These are phyloP conservation scores for Zaprionus capensis DNA, from an alignment of 1,140 invertebrate species.

Conservation along the genomic window DNA sequence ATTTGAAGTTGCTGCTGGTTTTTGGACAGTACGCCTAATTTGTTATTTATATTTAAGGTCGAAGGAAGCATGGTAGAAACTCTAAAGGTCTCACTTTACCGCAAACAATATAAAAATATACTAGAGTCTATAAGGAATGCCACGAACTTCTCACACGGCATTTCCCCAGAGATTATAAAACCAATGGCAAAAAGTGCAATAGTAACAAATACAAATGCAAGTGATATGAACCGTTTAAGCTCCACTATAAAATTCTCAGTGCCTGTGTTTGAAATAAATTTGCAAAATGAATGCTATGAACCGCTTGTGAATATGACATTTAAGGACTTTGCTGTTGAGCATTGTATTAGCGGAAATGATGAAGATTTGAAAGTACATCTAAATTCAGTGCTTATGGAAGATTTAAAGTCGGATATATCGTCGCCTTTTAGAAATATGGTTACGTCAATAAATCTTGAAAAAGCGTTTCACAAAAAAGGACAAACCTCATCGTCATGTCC, in stretches of 20 bases:
- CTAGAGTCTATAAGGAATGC: conserved; percentile 89
- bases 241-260: conserved; percentile 88
- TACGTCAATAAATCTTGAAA: conserved; percentile 87
- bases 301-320: conserved; percentile 91
- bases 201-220: conserved; percentile 29
- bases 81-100: conserved; percentile 92
- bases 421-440: conserved; percentile 93
- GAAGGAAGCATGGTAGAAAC: conserved; percentile 92
- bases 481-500: conserved; percentile 94
- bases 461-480: conserved; percentile 52
- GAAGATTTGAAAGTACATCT: conserved; percentile 91
- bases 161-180: conserved; percentile 27
- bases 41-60: conserved; percentile 85
- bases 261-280: conserved; percentile 89
- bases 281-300: conserved; percentile 87
- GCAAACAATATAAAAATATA: conserved; percentile 95
- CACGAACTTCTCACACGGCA: conserved; percentile 68
- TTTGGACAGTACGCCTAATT: background rate
- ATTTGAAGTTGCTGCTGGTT: background rate
- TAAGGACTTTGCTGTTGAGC: conserved; percentile 91
- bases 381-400: conserved; percentile 94
- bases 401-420: conserved; percentile 90
- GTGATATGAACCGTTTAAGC: conserved; percentile 38
- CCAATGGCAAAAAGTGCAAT: conserved; percentile 36
- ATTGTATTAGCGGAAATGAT: conserved; percentile 87